These are phyloP conservation scores for Cuculus canorus DNA, from an alignment of 2,797 vertebrate species.

Conservation along the genomic window DNA sequence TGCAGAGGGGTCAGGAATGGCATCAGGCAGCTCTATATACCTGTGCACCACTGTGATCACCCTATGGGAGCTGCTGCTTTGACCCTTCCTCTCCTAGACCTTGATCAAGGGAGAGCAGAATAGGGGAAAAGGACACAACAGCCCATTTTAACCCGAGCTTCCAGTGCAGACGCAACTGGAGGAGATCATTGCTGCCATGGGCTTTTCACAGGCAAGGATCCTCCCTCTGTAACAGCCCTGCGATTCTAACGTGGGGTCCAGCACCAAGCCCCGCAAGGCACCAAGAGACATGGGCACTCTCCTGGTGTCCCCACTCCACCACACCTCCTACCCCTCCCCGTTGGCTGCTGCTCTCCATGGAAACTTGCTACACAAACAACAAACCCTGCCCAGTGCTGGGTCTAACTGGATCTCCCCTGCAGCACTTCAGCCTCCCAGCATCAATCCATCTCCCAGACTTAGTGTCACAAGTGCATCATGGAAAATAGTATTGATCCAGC, in stretches of 20 bases:
- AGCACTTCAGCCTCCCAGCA: conserved; percentile 13
- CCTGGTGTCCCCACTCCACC: fast-evolving
- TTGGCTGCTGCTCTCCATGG: not conserved
- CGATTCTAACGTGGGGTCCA: not conserved
- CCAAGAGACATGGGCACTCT: not conserved
- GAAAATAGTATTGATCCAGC: conserved; percentile 57
- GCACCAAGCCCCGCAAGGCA: not conserved
- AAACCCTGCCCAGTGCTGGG: not conserved
- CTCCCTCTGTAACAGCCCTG: not conserved
- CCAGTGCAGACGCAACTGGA: not conserved
- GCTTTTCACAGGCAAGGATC: not conserved
- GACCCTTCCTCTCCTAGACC: not conserved
- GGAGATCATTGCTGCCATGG: not conserved
- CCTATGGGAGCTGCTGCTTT: not conserved
- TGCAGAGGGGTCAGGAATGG: not conserved
- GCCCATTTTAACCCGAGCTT: not conserved
- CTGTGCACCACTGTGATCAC: fast-evolving
- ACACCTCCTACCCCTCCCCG: not conserved
- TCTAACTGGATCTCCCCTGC: not conserved
- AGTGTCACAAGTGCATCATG: conserved; percentile 50
- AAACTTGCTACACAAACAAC: not conserved
- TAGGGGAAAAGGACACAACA: fast-evolving
- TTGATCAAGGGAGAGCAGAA: not conserved
- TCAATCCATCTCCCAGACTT: conserved; percentile 14
- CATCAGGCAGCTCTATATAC: not conserved